These are phyloP conservation scores for Argentina silus DNA, from an alignment of 2,797 vertebrate genomes.

Conservation along the genomic window DNA sequence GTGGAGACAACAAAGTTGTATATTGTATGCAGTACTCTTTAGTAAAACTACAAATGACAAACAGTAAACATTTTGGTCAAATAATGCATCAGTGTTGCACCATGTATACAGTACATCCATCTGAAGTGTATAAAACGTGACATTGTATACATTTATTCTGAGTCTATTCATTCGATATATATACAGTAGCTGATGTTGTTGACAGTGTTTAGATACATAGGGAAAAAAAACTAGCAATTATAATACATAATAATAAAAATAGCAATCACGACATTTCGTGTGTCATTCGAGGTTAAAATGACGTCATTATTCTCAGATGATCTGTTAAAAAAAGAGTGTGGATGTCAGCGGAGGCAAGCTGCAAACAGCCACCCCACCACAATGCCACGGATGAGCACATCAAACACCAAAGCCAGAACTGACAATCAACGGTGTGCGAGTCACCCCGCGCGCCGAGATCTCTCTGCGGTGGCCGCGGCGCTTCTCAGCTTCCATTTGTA, in stretches of 20 bases:
- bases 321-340: background rate
- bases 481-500: conserved; percentile 70
- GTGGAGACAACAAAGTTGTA: too few relatives aligned
- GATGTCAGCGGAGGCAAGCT: conserved; percentile 23
- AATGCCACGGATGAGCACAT: conserved; percentile 49
- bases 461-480: conserved; percentile 32
- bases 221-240: background rate
- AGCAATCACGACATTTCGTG: background rate
- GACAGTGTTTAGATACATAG: background rate
- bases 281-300: background rate
- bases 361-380: conserved; percentile 28
- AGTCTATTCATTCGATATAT: too few relatives aligned
- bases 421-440: conserved; percentile 54
- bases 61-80: background rate
- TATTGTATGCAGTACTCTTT: too few relatives aligned
- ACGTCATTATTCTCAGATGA: background rate
- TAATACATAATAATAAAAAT: too few relatives aligned
- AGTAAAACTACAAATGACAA: background rate
- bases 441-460: conserved; percentile 22
- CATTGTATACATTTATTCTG: too few relatives aligned
- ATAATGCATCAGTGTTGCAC: too few relatives aligned
- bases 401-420: conserved; percentile 41
- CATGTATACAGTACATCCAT: too few relatives aligned
- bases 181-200: background rate
- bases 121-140: too few relatives aligned